These are phyloP conservation scores for Nylanderia fulva DNA, from an alignment of 1,140 invertebrate genomes.

Conservation along the genomic window DNA sequence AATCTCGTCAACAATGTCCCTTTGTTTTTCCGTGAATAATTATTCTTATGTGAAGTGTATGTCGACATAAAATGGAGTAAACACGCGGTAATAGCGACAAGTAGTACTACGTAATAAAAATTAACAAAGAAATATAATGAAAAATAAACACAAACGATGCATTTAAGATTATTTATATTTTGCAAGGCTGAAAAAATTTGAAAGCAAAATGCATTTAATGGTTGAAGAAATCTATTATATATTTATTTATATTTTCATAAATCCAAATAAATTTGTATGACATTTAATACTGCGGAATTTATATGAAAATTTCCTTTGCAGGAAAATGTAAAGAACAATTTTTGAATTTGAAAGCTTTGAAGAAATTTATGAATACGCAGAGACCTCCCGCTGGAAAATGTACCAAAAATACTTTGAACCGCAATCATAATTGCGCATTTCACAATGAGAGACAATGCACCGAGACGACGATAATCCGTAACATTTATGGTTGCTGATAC, in stretches of 20 bases:
- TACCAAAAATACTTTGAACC: neutral
- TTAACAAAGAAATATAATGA: neutral
- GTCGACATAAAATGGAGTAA: neutral
- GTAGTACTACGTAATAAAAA: neutral
- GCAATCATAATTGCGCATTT: neutral
- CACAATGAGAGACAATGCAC: neutral
- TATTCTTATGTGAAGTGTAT: neutral
- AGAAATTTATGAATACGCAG: neutral
- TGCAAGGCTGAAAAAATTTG: neutral
- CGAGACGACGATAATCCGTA: constrained; percentile 6
- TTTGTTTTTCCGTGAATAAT: neutral
- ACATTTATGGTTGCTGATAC: constrained; percentile 23
- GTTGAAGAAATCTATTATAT: neutral
- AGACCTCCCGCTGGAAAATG: neutral
- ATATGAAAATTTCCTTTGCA: neutral
- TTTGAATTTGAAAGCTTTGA: neutral
- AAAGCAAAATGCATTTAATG: neutral
- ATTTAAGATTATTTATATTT: neutral
- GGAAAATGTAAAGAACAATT: neutral
- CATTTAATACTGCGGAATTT: neutral
- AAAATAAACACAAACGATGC: neutral
- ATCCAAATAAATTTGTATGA: too few relatives aligned
- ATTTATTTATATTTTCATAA: neutral
- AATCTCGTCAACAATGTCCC: neutral
- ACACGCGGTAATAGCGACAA: neutral